Percentiles rank a stretch among this genome's conserved stretches.
These are phyloP conservation scores for Uloborus diversus DNA, from an alignment of 1,140 invertebrate genomes.

Conservation along the genomic window DNA sequence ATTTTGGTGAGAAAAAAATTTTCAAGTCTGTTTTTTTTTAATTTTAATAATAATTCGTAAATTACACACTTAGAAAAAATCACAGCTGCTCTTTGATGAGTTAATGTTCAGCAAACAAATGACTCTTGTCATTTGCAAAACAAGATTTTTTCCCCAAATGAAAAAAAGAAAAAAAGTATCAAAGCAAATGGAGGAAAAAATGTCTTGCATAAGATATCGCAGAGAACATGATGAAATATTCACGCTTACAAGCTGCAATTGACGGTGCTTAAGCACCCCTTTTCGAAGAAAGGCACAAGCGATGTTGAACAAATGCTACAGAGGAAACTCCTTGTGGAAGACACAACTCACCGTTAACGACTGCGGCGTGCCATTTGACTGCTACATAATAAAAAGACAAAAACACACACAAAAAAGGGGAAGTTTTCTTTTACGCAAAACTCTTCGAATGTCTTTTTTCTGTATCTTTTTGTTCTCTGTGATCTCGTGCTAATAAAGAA, in stretches of 20 bases:
- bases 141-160: no score
- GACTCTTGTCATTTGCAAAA: no score
- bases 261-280: slow-evolving; percentile 40
- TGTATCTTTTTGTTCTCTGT: not conserved
- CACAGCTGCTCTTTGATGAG: no score
- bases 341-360: slow-evolving; percentile 42
- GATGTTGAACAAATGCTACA: slow-evolving; percentile 2
- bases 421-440: slow-evolving; percentile 46
- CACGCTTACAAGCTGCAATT: slow-evolving; percentile 31
- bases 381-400: slow-evolving; percentile 21
- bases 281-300: not conserved
- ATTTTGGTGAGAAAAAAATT: no score
- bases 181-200: no score
- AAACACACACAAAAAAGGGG: slow-evolving; percentile 2
- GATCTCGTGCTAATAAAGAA: slow-evolving; percentile 51
- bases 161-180: no score
- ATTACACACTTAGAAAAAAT: no score
- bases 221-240: slow-evolving; percentile 31
- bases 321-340: slow-evolving; percentile 6
- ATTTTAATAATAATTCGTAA: no score
- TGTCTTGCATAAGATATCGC: no score
- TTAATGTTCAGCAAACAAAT: no score
- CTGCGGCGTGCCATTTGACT: slow-evolving; percentile 14
- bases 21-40: no score
- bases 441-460: slow-evolving; percentile 41